Evolutionary conservation across 2,797 vertebrate species (phyloP).

Genomic region (Fistularia commersonii): DNA sequence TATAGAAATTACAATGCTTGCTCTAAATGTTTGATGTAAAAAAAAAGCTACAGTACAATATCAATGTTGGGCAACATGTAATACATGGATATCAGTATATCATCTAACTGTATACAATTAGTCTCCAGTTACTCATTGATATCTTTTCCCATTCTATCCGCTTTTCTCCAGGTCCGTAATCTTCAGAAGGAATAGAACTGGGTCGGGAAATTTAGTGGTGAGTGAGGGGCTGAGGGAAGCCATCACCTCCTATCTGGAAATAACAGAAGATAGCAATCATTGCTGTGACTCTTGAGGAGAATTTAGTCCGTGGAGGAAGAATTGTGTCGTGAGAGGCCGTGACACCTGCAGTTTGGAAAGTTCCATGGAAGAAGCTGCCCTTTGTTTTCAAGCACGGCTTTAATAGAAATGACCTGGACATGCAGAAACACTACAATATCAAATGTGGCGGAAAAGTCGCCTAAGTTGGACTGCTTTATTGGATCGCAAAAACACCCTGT

Average conservation of each 20-base stretch:
- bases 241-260: conserved; percentile 83
- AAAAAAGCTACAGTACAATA: too few species aligned
- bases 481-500: too few species aligned
- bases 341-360: conserved; percentile 2
- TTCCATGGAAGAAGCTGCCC: conserved; percentile 3
- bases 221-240: conserved; percentile 85
- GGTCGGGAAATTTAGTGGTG: conserved; percentile 68
- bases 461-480: conserved; percentile 1
- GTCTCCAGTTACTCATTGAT: too few species aligned
- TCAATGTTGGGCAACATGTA: too few species aligned
- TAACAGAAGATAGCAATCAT: conserved; percentile 69
- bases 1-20: background rate
- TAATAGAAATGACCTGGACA: background rate
- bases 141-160: background rate
- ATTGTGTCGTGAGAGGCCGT: conserved; percentile 33
- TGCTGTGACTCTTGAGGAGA: conserved; percentile 62
- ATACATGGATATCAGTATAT: too few species aligned
- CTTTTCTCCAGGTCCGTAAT: conserved; percentile 72
- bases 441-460: conserved; percentile 4
- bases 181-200: conserved; percentile 52
- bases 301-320: background rate
- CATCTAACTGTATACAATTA: too few species aligned
- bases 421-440: conserved; percentile 42
- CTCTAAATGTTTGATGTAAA: background rate
- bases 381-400: background rate